These are phyloP conservation scores for Brachionus calyciflorus DNA, from an alignment of 1,140 invertebrate genomes.

Conservation along the genomic window DNA sequence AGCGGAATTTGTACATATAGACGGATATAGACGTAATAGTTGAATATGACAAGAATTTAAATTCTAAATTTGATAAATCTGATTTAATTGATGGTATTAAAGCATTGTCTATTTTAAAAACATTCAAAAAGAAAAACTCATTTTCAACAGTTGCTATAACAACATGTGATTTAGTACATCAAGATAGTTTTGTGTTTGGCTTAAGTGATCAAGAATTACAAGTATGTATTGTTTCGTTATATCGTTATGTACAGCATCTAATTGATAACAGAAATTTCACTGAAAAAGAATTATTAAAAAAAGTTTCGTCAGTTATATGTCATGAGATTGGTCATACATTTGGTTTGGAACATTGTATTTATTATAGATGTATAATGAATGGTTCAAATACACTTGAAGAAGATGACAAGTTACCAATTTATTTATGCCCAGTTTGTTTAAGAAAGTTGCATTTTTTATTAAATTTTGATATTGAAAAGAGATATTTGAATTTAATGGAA, in stretches of 20 bases:
- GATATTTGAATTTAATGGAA: slow-evolving; percentile 2
- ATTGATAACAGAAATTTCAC: not conserved
- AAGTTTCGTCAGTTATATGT: slow-evolving; percentile 50
- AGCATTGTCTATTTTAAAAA: not conserved
- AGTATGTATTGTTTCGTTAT: not conserved
- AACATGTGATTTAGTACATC: not conserved
- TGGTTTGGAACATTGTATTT: slow-evolving; percentile 53
- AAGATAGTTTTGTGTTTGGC: not conserved
- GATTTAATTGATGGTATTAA: not conserved
- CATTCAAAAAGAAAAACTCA: not conserved
- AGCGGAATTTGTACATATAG: not conserved
- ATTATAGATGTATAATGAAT: slow-evolving; percentile 55
- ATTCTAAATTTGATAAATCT: not conserved
- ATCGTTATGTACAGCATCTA: not conserved
- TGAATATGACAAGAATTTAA: not conserved
- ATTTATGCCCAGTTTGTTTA: slow-evolving; percentile 54
- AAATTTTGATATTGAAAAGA: not conserved
- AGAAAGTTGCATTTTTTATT: slow-evolving; percentile 51
- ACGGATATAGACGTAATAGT: not conserved
- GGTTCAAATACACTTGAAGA: slow-evolving; percentile 52
- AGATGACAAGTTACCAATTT: slow-evolving; percentile 52
- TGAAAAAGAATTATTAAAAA: slow-evolving; percentile 46
- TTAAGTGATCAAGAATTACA: not conserved
- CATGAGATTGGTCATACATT: slow-evolving; percentile 55
- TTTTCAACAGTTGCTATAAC: not conserved